Evolutionary conservation across 2,113 vertebrate genomes (phyloP).

Genomic region (Balaeniceps rex): DNA sequence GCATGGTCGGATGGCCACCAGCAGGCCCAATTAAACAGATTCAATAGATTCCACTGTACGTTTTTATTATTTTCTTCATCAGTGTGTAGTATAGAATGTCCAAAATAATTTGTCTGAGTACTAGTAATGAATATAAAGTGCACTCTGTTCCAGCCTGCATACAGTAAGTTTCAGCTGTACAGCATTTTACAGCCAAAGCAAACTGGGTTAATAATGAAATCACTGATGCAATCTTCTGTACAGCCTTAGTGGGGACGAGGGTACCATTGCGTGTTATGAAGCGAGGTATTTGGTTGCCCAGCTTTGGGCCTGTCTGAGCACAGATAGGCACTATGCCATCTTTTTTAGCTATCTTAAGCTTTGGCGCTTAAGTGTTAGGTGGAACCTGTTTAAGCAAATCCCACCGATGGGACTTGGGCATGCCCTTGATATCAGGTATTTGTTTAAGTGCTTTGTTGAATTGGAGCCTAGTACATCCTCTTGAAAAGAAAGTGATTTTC

Average conservation of each 20-base stretch:
- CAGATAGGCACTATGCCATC: not conserved
- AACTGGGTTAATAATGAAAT: slow-evolving; percentile 19
- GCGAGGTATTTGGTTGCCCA: not conserved
- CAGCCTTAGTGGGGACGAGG: not conserved
- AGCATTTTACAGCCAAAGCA: slow-evolving; percentile 8
- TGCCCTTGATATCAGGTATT: slow-evolving; percentile 14
- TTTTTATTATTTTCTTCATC: slow-evolving; percentile 15
- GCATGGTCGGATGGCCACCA: not conserved
- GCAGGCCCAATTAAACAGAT: slow-evolving; percentile 40
- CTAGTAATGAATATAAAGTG: slow-evolving; percentile 42
- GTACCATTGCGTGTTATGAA: not conserved
- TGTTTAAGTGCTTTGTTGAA: slow-evolving; percentile 62
- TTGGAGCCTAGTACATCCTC: slow-evolving; percentile 24
- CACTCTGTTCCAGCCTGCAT: not conserved
- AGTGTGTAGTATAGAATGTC: not conserved
- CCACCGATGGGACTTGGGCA: not conserved
- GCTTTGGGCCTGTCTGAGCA: not conserved
- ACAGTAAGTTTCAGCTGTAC: not conserved
- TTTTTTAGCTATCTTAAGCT: not conserved
- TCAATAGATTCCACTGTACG: slow-evolving; percentile 15
- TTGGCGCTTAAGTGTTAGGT: not conserved
- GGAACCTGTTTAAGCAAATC: not conserved
- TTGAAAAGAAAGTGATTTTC: slow-evolving; percentile 58
- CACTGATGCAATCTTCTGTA: not conserved
- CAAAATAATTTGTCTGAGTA: slow-evolving; percentile 36